Conservation (phyloP, 2,113 vertebrate species). For the Ammospiza nelsoni region DNA sequence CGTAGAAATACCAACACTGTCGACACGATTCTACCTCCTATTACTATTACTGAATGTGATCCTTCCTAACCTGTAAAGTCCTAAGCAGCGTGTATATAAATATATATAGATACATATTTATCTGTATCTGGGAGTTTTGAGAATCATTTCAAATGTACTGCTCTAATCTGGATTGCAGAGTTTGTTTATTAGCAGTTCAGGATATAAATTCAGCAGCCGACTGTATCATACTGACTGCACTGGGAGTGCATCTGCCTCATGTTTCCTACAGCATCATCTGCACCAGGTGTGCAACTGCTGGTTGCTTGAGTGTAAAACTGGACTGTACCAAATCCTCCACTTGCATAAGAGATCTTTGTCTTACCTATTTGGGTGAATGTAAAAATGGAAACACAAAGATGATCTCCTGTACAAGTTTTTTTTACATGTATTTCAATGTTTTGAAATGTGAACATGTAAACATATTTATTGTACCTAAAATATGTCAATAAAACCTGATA, state of each 20-base stretch:
- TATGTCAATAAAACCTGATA: constrained; percentile 53
- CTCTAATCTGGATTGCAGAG: constrained; percentile 47
- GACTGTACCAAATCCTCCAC: background rate
- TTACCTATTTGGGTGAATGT: constrained; percentile 30
- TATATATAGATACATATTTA: background rate
- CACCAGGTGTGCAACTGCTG: background rate
- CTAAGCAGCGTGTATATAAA: background rate
- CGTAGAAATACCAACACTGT: constrained; percentile 47
- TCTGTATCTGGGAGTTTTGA: background rate
- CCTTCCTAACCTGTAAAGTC: constrained; percentile 69
- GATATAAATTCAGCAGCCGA: constrained; percentile 34
- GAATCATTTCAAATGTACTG: constrained; percentile 20
- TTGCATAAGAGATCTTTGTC: constrained; percentile 23
- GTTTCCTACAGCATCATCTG: constrained; percentile 23
- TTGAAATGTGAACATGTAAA: constrained; percentile 40
- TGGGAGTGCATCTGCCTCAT: constrained; percentile 32
- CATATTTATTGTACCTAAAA: constrained; percentile 48
- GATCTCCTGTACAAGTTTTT: constrained; percentile 50
- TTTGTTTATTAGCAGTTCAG: constrained; percentile 46
- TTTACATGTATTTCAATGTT: constrained; percentile 32
- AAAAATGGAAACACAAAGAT: constrained; percentile 49
- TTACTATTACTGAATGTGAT: constrained; percentile 70
- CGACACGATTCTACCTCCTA: constrained; percentile 36
- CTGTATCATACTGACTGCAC: constrained; percentile 40
- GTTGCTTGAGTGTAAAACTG: background rate